Evolutionary conservation across 2,888 invertebrate species (phyloP).

Genomic region (Rhaphigaster nebulosa): DNA sequence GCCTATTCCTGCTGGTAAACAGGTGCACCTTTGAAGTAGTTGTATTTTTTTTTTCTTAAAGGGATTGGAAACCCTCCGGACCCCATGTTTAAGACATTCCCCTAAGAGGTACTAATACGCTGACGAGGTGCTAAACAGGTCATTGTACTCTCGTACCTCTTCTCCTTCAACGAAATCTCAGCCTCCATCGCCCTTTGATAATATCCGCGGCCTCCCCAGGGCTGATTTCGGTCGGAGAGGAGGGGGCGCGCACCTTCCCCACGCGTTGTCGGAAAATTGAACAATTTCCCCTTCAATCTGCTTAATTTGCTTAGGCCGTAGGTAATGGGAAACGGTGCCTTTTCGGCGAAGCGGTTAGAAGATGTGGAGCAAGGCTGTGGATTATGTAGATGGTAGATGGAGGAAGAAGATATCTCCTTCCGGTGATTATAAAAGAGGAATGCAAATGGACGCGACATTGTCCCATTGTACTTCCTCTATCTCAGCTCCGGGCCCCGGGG

Average conservation of each 20-base stretch:
- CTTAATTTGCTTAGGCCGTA: neutral
- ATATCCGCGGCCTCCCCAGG: neutral
- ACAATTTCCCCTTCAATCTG: conserved; percentile 31
- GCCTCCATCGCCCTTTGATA: neutral
- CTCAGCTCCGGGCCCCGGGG: neutral
- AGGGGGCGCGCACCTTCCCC: neutral
- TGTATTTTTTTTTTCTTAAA: no score
- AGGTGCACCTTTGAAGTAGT: no score
- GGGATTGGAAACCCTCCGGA: neutral
- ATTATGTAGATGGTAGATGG: neutral
- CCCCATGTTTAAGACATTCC: neutral
- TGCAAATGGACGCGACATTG: neutral
- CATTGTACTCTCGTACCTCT: neutral
- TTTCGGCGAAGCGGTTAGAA: neutral
- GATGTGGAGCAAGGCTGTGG: neutral
- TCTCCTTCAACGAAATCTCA: neutral
- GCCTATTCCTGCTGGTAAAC: no score
- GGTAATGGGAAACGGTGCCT: neutral
- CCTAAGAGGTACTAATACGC: neutral
- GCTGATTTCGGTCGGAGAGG: neutral
- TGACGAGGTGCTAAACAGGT: neutral
- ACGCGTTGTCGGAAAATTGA: conserved; percentile 18
- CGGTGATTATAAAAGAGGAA: conserved; percentile 19
- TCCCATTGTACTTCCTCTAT: neutral
- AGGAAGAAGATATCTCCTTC: neutral